Evolutionary conservation across 2,797 vertebrate genomes (phyloP), one percentile per base, ranked within the genome.

Genomic region (Emydoidea blandingii): DNA sequence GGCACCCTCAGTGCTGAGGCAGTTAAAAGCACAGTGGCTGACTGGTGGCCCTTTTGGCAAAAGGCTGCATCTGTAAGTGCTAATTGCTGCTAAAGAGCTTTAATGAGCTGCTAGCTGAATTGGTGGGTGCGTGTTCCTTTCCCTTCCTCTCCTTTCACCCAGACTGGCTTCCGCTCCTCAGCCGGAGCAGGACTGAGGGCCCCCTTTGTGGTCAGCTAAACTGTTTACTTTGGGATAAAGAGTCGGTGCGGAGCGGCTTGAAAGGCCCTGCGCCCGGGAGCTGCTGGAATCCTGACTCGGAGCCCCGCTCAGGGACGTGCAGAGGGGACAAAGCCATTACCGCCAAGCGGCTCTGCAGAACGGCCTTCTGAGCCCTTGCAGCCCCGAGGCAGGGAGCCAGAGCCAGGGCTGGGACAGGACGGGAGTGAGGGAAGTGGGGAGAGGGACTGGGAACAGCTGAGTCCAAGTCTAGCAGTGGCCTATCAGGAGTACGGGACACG

Each of bases 351-450:
- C 34, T n/a, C 34, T 25, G 47, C 25, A 31, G 25, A 29, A 8
- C 3, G 78, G n/a, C n/a, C n/a, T 21, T 11, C 4, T 34, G 94
- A 93, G 50, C 82, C 41, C 82, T 92, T 79, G 25, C 53, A 90
- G 83, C 92, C 96, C 83, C 96, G 68, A 79, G 96, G 95, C 92
- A 89, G 94, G 34, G 85, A 92, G 41, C 47, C 83, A 81, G 83
- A 93, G 83, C 89, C 80, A 88, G 88, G 93, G 95, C 83, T 53
- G 89, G 86, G 68, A 47, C 47, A 0, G 50, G 14, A 97, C 83
- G 34, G 78, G 74, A 87, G 47, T 41, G 62, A 87, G 81, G 68
- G 37, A 57, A n/a, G 74, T 44, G 52, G 37, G 50, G 21, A 68
- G 76, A 68, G 65, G 23, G 37, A n/a, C 79, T 16, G 29, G 80